A percentile compares a stretch with the other conserved stretches of the same genome.
Evolutionary conservation across 2,797 vertebrate genomes (phyloP).

Genomic region (Bradypodion pumilum): DNA sequence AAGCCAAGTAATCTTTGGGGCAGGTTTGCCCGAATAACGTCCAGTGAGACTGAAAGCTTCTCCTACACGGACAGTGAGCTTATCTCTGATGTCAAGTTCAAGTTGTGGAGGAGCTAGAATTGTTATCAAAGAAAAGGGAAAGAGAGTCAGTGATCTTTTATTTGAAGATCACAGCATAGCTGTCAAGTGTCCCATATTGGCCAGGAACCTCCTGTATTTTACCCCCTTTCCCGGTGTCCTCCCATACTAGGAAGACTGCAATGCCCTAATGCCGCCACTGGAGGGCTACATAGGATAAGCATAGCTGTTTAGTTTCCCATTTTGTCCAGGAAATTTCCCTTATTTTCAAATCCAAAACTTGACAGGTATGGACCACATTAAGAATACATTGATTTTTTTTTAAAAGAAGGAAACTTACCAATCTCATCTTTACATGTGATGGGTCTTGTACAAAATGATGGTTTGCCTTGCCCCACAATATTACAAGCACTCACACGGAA

Average conservation of each 20-base stretch:
- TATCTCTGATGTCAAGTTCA: slow-evolving; percentile 96
- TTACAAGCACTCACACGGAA: slow-evolving; percentile 94
- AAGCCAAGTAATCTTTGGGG: slow-evolving; percentile 90
- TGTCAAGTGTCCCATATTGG: too few species aligned
- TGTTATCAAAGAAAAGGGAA: slow-evolving; percentile 28
- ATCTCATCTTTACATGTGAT: slow-evolving; percentile 96
- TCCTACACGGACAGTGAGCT: slow-evolving; percentile 89
- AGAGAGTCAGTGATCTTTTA: slow-evolving; percentile 40
- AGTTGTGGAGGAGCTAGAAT: slow-evolving; percentile 91
- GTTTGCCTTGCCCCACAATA: slow-evolving; percentile 93
- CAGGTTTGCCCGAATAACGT: slow-evolving; percentile 92
- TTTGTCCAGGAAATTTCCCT: too few species aligned
- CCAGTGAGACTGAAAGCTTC: slow-evolving; percentile 93
- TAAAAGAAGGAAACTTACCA: slow-evolving; percentile 79
- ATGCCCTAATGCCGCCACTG: too few species aligned
- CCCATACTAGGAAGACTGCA: too few species aligned
- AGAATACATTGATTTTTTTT: not conserved
- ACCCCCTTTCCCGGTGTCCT: too few species aligned
- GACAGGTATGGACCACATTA: not conserved
- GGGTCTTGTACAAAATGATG: slow-evolving; percentile 94
- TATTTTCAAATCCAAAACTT: too few species aligned
- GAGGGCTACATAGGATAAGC: too few species aligned
- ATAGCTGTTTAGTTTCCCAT: too few species aligned
- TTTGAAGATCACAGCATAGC: not conserved
- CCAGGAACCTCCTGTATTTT: too few species aligned